A percentile compares a stretch with the other conserved stretches of the same genome.
Evolutionary conservation across 2,888 invertebrate species (phyloP).

Genomic region (Thalpophila matura): DNA sequence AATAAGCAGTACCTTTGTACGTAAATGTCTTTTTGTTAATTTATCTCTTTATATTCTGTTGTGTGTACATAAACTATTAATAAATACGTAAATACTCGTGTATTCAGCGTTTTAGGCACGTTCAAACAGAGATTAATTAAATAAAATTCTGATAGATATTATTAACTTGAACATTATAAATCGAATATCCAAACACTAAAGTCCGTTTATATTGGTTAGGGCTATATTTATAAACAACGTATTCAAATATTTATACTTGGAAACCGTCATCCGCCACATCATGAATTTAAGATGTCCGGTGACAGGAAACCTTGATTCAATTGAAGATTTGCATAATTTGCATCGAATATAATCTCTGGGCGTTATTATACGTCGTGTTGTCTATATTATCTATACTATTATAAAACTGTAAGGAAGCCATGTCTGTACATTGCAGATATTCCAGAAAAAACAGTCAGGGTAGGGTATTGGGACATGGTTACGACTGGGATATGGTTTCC

Average conservation of each 20-base stretch:
- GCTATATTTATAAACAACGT: slow-evolving; percentile 15
- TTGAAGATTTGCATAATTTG: slow-evolving; percentile 85
- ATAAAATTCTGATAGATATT: slow-evolving; percentile 15
- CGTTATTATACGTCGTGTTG: slow-evolving; percentile 23
- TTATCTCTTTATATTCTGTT: no score
- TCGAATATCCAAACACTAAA: slow-evolving; percentile 11
- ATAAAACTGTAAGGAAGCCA: no score
- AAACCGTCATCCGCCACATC: slow-evolving; percentile 41
- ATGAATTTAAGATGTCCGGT: slow-evolving; percentile 74
- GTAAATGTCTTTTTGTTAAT: no score
- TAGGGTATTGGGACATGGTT: no score
- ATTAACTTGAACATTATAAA: slow-evolving; percentile 11
- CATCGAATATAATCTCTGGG: slow-evolving; percentile 56
- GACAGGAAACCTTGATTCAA: slow-evolving; percentile 81
- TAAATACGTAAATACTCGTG: slow-evolving; percentile 16
- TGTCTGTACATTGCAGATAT: no score
- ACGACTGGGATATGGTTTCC: no score
- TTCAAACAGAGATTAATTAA: slow-evolving; percentile 39
- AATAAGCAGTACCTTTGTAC: no score
- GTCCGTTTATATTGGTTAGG: slow-evolving; percentile 3
- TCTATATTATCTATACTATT: no score
- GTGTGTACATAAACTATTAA: no score
- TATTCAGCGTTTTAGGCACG: slow-evolving; percentile 29
- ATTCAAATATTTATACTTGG: slow-evolving; percentile 47
- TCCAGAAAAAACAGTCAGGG: no score